Evolutionary conservation across 2,797 vertebrate species (phyloP).

Genomic region (Chelmon rostratus): DNA sequence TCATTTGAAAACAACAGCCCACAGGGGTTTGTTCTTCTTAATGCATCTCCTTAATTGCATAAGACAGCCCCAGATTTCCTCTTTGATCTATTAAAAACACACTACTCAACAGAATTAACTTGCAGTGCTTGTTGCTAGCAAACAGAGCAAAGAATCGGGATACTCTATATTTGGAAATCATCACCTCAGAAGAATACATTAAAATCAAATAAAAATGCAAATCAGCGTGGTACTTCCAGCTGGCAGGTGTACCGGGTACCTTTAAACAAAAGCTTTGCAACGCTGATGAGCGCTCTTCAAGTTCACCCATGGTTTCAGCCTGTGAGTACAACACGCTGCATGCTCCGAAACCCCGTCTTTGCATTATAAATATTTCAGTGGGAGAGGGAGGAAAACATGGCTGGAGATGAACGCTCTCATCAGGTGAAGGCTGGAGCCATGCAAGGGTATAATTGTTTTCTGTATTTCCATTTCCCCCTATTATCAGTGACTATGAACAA

Average conservation of each 20-base stretch:
- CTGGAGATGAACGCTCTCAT: slow-evolving; percentile 74
- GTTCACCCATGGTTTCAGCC: slow-evolving; percentile 66
- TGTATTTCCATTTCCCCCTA: slow-evolving; percentile 80
- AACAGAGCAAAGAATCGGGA: slow-evolving; percentile 64
- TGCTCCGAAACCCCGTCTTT: slow-evolving; percentile 72
- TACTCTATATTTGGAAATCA: slow-evolving; percentile 84
- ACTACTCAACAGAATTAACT: slow-evolving; percentile 84
- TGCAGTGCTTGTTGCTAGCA: slow-evolving; percentile 73
- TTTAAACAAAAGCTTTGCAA: slow-evolving; percentile 74
- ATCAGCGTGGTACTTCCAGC: slow-evolving; percentile 78
- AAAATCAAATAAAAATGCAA: slow-evolving; percentile 86
- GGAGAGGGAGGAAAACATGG: slow-evolving; percentile 70
- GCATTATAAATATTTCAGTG: slow-evolving; percentile 84
- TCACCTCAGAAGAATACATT: slow-evolving; percentile 81
- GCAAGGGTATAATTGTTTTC: slow-evolving; percentile 86
- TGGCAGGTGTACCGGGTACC: slow-evolving; percentile 71
- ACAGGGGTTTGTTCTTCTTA: slow-evolving; percentile 87
- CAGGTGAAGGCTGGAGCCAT: slow-evolving; percentile 77
- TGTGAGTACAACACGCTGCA: slow-evolving; percentile 68
- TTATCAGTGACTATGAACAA: slow-evolving; percentile 71
- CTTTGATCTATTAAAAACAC: slow-evolving; percentile 88
- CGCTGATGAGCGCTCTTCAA: slow-evolving; percentile 56
- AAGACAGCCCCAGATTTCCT: slow-evolving; percentile 86
- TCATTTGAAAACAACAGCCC: slow-evolving; percentile 86
- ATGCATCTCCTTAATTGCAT: slow-evolving; percentile 86